Conservation (phyloP, 2,888 invertebrate species). For the Drosophila engyochracea region DNA sequence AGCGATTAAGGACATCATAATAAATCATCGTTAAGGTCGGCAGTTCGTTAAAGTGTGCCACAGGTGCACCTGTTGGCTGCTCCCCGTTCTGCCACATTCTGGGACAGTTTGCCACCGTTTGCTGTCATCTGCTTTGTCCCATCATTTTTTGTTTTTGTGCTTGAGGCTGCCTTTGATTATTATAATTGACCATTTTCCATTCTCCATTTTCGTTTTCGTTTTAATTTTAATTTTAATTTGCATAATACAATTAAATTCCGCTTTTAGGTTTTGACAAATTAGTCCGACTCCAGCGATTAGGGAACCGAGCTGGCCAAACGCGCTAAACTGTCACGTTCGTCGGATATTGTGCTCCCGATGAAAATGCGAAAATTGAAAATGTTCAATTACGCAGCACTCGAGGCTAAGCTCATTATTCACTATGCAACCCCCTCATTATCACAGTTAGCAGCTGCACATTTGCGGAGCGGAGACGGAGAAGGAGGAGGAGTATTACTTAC, state of each 20-base stretch:
- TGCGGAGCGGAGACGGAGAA: neutral
- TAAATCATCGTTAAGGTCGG: constrained; percentile 68
- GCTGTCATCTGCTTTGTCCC: constrained; percentile 30
- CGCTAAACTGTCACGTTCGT: constrained; percentile 64
- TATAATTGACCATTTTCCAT: constrained; percentile 29
- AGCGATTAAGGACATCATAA: constrained; percentile 66
- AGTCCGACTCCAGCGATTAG: constrained; percentile 41
- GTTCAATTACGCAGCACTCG: constrained; percentile 46
- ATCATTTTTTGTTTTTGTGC: constrained; percentile 30
- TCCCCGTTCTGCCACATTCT: neutral
- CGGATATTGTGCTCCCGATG: constrained; percentile 44
- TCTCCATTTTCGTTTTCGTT: constrained; percentile 29
- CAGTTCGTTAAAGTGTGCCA: constrained; percentile 62
- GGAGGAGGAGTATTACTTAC: constrained; percentile 83
- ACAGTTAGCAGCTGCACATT: constrained; percentile 1
- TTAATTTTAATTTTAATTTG: constrained; percentile 60
- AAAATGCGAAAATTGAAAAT: constrained; percentile 41
- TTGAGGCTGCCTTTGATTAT: constrained; percentile 38
- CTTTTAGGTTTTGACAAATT: constrained; percentile 55
- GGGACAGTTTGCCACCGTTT: neutral
- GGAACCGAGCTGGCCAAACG: constrained; percentile 4
- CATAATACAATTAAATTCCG: constrained; percentile 71
- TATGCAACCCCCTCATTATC: constrained; percentile 5
- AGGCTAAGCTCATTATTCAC: constrained; percentile 55
- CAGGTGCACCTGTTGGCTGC: constrained; percentile 15